These are phyloP conservation scores for Anoura caudifer DNA, from an alignment of 2,113 vertebrate genomes.

Conservation along the genomic window DNA sequence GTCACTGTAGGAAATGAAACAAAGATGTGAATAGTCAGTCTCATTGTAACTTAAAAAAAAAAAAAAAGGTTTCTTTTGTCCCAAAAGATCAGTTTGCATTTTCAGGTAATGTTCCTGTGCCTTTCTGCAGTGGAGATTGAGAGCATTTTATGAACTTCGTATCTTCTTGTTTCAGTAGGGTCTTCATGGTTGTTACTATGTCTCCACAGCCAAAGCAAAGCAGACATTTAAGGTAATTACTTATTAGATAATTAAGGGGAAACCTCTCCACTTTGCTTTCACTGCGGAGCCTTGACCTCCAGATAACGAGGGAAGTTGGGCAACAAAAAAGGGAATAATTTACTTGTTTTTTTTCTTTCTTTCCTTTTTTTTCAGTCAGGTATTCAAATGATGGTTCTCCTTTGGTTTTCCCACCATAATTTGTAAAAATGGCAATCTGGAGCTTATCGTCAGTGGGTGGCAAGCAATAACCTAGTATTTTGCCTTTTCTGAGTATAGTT, in stretches of 20 bases:
- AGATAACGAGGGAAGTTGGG: conserved; percentile 14
- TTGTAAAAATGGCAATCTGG: not conserved
- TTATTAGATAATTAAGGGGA: conserved; percentile 43
- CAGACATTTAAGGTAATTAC: conserved; percentile 68
- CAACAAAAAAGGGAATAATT: not conserved
- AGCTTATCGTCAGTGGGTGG: not conserved
- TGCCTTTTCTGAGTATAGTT: not conserved
- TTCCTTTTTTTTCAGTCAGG: not conserved
- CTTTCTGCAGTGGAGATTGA: not conserved
- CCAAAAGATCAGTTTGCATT: conserved; percentile 43
- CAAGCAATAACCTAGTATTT: not conserved
- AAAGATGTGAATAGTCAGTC: not conserved
- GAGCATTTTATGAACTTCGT: conserved; percentile 39
- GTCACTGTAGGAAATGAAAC: not conserved
- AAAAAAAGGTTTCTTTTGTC: not conserved
- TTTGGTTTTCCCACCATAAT: not conserved
- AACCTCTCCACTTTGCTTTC: conserved; percentile 27
- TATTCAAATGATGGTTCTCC: not conserved
- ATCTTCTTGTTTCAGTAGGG: conserved; percentile 75
- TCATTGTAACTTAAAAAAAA: not conserved
- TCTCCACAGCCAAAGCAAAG: conserved; percentile 73
- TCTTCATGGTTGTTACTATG: conserved; percentile 69
- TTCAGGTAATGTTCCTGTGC: conserved; percentile 25
- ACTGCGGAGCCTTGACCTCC: not conserved
- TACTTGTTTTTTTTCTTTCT: not conserved